These are phyloP conservation scores for Onychomys arenicola DNA, from an alignment of 2,797 vertebrate genomes.

Conservation along the genomic window DNA sequence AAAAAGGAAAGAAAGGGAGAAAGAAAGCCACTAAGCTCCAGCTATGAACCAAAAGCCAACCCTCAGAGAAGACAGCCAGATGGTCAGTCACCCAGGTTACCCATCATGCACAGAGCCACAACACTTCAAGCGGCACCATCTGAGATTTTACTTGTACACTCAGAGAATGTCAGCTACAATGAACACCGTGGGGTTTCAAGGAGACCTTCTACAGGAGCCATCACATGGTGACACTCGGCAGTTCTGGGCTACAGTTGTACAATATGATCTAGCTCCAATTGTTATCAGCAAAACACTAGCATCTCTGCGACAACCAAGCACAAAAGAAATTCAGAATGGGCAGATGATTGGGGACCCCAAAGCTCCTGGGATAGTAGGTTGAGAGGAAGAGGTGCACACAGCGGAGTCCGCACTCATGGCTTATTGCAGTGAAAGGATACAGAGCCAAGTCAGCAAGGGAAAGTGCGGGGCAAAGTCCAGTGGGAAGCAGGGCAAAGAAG, in stretches of 20 bases:
- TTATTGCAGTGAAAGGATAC: slow-evolving; percentile 67
- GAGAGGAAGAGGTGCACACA: slow-evolving; percentile 7
- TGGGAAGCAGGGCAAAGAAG: slow-evolving; percentile 58
- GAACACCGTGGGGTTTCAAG: background rate
- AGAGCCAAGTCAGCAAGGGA: slow-evolving; percentile 66
- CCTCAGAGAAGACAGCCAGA: slow-evolving; percentile 63
- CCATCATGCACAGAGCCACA: background rate
- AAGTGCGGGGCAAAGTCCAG: slow-evolving; percentile 61
- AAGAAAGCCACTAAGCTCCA: slow-evolving; percentile 44
- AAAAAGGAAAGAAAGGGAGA: background rate
- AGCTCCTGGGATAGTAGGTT: background rate
- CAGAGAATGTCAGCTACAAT: background rate
- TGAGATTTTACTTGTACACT: background rate
- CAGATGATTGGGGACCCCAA: background rate
- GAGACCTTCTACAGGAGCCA: background rate
- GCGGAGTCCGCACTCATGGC: background rate
- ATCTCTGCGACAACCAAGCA: slow-evolving; percentile 2
- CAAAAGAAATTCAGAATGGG: slow-evolving; percentile 24
- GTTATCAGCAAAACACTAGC: slow-evolving; percentile 15
- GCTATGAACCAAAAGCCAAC: slow-evolving; percentile 64
- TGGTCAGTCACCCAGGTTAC: background rate
- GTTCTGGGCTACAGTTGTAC: background rate
- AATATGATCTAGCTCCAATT: background rate
- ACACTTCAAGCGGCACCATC: background rate
- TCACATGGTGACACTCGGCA: background rate